Evolutionary conservation across 2,888 invertebrate genomes (phyloP).

Genomic region (Anoplius nigerrimus): DNA sequence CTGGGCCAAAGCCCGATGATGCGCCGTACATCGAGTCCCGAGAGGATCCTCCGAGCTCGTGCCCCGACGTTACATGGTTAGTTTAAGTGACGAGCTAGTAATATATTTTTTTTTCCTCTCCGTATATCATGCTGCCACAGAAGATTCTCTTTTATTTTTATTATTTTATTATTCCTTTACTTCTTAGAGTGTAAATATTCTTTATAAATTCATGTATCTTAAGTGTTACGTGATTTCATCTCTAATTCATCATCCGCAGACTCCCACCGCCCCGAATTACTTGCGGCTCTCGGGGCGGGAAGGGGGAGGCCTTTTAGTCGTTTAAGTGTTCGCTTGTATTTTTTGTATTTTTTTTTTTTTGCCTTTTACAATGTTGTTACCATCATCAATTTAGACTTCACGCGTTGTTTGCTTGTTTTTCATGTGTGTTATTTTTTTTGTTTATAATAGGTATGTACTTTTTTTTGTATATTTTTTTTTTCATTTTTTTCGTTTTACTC

Average conservation of each 20-base stretch:
- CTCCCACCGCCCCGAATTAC: too few species aligned
- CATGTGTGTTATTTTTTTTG: neutral
- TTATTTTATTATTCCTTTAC: slow-evolving; percentile 42
- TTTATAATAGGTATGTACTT: neutral
- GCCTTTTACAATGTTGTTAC: slow-evolving; percentile 38
- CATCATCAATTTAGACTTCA: slow-evolving; percentile 38
- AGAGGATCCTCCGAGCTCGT: slow-evolving; percentile 49
- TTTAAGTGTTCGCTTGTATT: slow-evolving; percentile 5
- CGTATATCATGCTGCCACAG: slow-evolving; percentile 68
- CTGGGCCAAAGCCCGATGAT: slow-evolving; percentile 32
- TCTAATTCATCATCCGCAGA: slow-evolving; percentile 32
- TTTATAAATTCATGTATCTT: slow-evolving; percentile 70
- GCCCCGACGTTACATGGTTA: slow-evolving; percentile 67
- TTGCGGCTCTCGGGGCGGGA: too few species aligned
- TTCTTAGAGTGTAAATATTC: slow-evolving; percentile 68
- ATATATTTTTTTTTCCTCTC: slow-evolving; percentile 50
- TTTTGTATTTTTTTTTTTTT: slow-evolving; percentile 25
- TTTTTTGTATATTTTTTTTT: slow-evolving; percentile 21
- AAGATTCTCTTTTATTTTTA: slow-evolving; percentile 59
- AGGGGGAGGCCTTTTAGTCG: too few species aligned
- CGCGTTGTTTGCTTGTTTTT: slow-evolving; percentile 20
- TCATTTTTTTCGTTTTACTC: slow-evolving; percentile 38
- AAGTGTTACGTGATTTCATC: slow-evolving; percentile 63
- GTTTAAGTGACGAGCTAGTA: slow-evolving; percentile 70
- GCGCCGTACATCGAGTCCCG: slow-evolving; percentile 28